phyloP scores from a whole-genome alignment of 2,797 vertebrate species.

The Spheniscus humboldti region DNA sequence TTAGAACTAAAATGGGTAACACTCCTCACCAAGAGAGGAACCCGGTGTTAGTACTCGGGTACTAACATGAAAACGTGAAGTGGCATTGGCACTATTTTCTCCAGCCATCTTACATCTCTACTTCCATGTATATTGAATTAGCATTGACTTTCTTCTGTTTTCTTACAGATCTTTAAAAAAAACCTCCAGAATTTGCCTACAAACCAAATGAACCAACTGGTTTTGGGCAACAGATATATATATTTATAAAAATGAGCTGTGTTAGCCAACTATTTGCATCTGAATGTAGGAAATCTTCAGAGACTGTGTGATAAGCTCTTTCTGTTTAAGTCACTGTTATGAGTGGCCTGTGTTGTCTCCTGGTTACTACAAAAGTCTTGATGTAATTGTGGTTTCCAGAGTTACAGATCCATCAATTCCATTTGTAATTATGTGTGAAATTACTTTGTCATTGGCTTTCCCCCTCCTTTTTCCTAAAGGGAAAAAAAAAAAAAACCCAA shows the following conservation, averaged over 20 bases:
- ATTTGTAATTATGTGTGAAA: conserved; percentile 58
- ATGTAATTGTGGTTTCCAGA: conserved; percentile 42
- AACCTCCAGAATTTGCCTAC: neutral
- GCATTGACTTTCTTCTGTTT: neutral
- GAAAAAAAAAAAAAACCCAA: fast-evolving
- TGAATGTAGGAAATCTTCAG: neutral
- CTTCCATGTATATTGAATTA: neutral
- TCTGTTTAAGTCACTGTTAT: neutral
- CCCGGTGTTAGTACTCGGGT: neutral
- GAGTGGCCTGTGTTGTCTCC: conserved; percentile 20
- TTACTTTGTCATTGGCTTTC: conserved; percentile 28
- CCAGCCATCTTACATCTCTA: neutral
- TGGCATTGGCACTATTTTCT: neutral
- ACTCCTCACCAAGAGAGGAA: neutral
- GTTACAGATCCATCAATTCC: conserved; percentile 35
- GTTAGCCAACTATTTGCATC: neutral
- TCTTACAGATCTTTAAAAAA: neutral
- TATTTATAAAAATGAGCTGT: neutral
- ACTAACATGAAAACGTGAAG: neutral
- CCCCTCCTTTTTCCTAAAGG: neutral
- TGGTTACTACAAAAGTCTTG: conserved; percentile 36
- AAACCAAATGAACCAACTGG: neutral
- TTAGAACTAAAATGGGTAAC: neutral
- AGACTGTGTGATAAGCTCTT: neutral
- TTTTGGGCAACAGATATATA: neutral